A percentile compares a stretch with the other conserved stretches of the same genome.
These are phyloP conservation scores for Labeo calbasu DNA, from an alignment of 2,797 vertebrate genomes.

Conservation along the genomic window DNA sequence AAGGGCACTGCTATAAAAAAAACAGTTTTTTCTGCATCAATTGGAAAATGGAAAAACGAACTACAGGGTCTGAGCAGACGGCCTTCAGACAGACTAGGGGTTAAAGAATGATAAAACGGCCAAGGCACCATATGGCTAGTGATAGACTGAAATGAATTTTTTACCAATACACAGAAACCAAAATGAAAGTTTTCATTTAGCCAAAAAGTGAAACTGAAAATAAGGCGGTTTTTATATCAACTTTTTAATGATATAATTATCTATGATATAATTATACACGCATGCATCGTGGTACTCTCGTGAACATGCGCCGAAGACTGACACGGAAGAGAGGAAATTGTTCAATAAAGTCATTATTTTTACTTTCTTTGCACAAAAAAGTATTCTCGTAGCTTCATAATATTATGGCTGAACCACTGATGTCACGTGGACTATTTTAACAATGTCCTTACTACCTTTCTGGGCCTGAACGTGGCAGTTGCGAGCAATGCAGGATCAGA, in stretches of 20 bases:
- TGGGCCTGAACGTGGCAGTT: no score
- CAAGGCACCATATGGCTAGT: background rate
- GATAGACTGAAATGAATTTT: background rate
- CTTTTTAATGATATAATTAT: background rate
- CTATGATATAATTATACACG: no score
- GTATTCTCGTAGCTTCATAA: no score
- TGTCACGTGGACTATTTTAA: no score
- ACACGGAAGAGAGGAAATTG: no score
- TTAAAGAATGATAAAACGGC: background rate
- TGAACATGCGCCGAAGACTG: no score
- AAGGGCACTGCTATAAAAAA: background rate
- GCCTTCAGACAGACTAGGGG: background rate
- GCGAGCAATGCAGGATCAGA: no score
- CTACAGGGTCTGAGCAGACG: background rate
- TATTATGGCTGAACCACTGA: no score
- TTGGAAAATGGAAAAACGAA: background rate
- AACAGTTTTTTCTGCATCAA: background rate
- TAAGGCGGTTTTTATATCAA: background rate
- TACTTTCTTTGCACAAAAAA: no score
- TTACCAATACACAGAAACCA: background rate
- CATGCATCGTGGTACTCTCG: no score
- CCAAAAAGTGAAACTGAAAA: background rate
- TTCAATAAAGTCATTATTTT: no score
- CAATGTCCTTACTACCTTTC: no score
- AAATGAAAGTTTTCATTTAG: background rate